Percentiles rank a stretch among this genome's conserved stretches.
Conservation (phyloP, 2,797 vertebrate species). For the Sarcoramphus papa region DNA sequence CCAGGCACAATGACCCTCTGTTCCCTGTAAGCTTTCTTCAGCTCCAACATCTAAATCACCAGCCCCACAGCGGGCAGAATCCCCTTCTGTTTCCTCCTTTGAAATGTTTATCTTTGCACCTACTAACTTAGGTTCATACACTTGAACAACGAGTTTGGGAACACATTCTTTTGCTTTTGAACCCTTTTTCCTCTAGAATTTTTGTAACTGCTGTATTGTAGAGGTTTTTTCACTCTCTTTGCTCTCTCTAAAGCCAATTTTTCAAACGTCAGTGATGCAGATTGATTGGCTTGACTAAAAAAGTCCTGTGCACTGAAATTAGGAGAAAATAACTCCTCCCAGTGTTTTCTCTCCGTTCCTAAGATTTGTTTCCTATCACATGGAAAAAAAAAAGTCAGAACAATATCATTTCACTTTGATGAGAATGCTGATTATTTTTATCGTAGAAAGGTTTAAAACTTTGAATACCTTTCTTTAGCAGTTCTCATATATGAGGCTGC, state of each 20-base stretch:
- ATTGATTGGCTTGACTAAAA: slow-evolving; percentile 17
- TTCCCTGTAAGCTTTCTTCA: background rate
- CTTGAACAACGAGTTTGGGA: slow-evolving; percentile 13
- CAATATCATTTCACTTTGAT: background rate
- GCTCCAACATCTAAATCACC: background rate
- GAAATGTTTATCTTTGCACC: slow-evolving; percentile 33
- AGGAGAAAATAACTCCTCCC: slow-evolving; percentile 59
- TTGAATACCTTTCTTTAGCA: background rate
- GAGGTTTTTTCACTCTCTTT: slow-evolving; percentile 19
- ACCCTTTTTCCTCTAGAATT: slow-evolving; percentile 36
- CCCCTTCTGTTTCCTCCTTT: slow-evolving; percentile 11
- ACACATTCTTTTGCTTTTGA: slow-evolving; percentile 15
- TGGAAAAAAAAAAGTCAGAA: background rate
- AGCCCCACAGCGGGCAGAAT: slow-evolving; percentile 19
- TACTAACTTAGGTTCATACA: background rate
- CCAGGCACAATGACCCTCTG: slow-evolving; percentile 55
- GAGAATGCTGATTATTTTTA: background rate
- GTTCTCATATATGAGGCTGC: background rate
- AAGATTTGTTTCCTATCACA: background rate
- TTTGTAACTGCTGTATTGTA: slow-evolving; percentile 28
- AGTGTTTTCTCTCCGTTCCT: slow-evolving; percentile 30
- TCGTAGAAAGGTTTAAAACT: background rate
- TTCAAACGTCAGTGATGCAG: slow-evolving; percentile 44
- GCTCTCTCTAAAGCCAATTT: background rate
- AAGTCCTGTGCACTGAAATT: slow-evolving; percentile 48